phyloP scores from a whole-genome alignment of 2,113 vertebrate species.

The Mustela nigripes region DNA sequence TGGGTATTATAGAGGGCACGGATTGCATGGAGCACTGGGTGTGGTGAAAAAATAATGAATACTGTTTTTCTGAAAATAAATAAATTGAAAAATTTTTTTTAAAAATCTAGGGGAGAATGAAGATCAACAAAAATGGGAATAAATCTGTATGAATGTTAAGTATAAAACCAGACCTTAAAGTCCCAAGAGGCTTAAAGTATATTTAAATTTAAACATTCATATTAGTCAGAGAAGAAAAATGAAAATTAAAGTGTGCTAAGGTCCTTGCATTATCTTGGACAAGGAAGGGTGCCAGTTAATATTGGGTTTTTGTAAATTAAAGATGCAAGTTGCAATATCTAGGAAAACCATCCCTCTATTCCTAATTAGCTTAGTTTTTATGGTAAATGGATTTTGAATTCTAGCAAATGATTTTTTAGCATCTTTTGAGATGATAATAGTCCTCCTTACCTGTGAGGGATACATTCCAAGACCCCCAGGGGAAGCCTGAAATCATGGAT shows the following conservation, averaged over 20 bases:
- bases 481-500: not conserved
- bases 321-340: not conserved
- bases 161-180: slow-evolving; percentile 9
- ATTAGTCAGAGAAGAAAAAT: not conserved
- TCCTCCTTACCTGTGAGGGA: not conserved
- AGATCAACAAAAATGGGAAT: not conserved
- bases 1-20: too few species aligned
- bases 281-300: not conserved
- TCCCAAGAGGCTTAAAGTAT: not conserved
- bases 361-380: not conserved
- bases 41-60: too few species aligned
- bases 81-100: too few species aligned
- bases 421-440: not conserved
- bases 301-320: slow-evolving; percentile 36
- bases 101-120: slow-evolving; percentile 13
- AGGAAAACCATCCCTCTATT: not conserved
- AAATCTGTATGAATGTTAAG: slow-evolving; percentile 5
- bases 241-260: slow-evolving; percentile 25
- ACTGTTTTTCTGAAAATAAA: too few species aligned
- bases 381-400: slow-evolving; percentile 29
- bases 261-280: not conserved
- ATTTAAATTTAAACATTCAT: slow-evolving; percentile 20
- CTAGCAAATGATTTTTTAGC: not conserved
- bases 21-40: too few species aligned
- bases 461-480: not conserved